phyloP scores from a whole-genome alignment of 2,888 invertebrate species.

The Acrobasis suavella region DNA sequence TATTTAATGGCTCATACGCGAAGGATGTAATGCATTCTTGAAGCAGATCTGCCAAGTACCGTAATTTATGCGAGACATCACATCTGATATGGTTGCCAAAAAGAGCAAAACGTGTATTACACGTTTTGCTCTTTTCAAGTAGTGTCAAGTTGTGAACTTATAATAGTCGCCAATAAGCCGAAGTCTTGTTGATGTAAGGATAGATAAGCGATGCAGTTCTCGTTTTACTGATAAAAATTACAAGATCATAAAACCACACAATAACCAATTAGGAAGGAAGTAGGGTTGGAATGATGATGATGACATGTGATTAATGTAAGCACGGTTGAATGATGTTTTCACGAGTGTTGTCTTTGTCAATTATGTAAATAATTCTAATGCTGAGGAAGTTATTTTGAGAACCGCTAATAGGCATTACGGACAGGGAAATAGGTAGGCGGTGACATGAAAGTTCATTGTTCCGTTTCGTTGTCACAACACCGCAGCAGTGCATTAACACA shows the following conservation, averaged over 20 bases:
- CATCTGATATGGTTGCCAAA: slow-evolving; percentile 1
- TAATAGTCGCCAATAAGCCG: slow-evolving; percentile 1
- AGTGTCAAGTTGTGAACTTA: background rate
- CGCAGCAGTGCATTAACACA: slow-evolving; percentile 1
- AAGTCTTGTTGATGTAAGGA: background rate
- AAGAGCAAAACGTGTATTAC: background rate
- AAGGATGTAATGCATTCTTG: slow-evolving; percentile 24
- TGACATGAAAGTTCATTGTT: slow-evolving; percentile 26
- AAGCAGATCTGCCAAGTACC: background rate
- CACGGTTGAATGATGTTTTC: background rate
- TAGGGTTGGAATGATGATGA: too few species aligned
- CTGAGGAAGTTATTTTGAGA: slow-evolving; percentile 11
- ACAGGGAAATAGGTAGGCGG: slow-evolving; percentile 21
- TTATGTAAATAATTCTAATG: slow-evolving; percentile 10
- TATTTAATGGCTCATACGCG: slow-evolving; percentile 51
- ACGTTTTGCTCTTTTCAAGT: too few species aligned
- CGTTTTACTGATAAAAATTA: background rate
- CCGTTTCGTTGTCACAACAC: slow-evolving; percentile 24
- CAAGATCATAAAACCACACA: background rate
- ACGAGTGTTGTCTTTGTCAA: background rate
- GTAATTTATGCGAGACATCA: slow-evolving; percentile 4
- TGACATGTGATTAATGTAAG: too few species aligned
- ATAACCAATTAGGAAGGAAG: too few species aligned
- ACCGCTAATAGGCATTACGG: slow-evolving; percentile 1
- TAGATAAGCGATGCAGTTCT: background rate